phyloP scores from a whole-genome alignment of 37 sponge, comb jelly and placozoan species.

The Halichondria panicea region DNA sequence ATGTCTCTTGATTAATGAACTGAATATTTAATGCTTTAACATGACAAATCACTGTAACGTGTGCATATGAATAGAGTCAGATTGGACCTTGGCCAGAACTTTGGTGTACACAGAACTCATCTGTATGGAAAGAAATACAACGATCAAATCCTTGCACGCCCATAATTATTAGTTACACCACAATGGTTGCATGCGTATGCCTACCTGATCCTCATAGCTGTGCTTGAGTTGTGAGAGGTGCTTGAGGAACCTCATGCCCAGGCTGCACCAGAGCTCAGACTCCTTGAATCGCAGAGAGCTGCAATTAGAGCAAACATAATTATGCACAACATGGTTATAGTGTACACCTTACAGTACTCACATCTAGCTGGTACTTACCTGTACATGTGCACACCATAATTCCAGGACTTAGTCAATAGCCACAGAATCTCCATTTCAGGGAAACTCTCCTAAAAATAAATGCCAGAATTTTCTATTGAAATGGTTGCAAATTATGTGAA shows the following conservation, averaged over 20 bases:
- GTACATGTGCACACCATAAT: constrained; percentile 79
- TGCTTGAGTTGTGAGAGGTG: constrained; percentile 57
- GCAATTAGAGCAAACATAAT: neutral
- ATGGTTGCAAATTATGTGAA: neutral
- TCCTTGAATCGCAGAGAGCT: constrained; percentile 65
- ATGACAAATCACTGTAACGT: constrained; percentile 2
- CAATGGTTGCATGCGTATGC: too few species aligned
- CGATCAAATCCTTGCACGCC: neutral
- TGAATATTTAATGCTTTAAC: neutral
- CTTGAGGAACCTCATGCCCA: constrained; percentile 76
- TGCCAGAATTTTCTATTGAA: too few species aligned
- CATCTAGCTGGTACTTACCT: constrained; percentile 46
- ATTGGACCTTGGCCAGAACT: constrained; percentile 51
- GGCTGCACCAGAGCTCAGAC: constrained; percentile 91
- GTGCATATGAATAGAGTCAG: neutral
- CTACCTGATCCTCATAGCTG: constrained; percentile 81
- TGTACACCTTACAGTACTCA: neutral
- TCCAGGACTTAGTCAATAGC: constrained; percentile 89
- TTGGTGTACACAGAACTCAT: constrained; percentile 71
- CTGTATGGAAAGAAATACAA: constrained; percentile 1
- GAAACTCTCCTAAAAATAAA: too few species aligned
- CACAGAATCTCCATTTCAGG: constrained; percentile 91
- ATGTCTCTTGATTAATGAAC: neutral
- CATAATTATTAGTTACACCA: too few species aligned
- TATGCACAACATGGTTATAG: neutral